phyloP scores from a whole-genome alignment of 2,113 vertebrate genomes.

The Hemiprocne comata region DNA sequence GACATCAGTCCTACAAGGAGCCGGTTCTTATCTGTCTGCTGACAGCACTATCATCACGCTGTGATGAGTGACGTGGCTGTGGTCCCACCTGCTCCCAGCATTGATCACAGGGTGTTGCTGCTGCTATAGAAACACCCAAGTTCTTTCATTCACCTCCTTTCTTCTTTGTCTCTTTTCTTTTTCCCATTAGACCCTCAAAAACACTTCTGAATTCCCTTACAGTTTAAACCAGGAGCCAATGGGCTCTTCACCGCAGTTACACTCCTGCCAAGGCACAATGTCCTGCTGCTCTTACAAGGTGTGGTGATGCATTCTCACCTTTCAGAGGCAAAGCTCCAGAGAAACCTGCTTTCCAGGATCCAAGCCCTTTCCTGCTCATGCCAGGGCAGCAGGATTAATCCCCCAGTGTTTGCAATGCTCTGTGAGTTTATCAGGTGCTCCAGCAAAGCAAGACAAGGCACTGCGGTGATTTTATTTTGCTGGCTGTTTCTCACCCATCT shows the following conservation, averaged over 20 bases:
- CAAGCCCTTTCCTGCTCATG: background rate
- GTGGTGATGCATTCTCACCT: background rate
- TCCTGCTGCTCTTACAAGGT: background rate
- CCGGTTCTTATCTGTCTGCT: conserved; percentile 27
- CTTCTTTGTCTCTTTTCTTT: background rate
- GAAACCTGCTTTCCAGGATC: background rate
- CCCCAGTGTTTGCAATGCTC: background rate
- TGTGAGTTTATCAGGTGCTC: background rate
- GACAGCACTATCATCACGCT: conserved; percentile 47
- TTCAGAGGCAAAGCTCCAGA: accelerated
- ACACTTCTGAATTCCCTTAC: background rate
- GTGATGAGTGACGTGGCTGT: background rate
- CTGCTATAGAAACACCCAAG: conserved; percentile 63
- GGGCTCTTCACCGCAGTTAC: accelerated
- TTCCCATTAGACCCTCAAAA: background rate
- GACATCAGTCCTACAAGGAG: background rate
- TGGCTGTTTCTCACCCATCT: conserved; percentile 29
- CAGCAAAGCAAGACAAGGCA: conserved; percentile 7
- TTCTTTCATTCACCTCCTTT: conserved; percentile 36
- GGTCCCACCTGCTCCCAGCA: conserved; percentile 34
- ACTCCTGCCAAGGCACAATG: background rate
- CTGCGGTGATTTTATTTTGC: conserved; percentile 17
- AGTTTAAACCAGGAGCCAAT: background rate
- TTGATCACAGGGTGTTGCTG: background rate
- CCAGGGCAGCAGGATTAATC: background rate